Evolutionary conservation across 1,140 invertebrate genomes (phyloP).

Genomic region (Dinothrombium tinctorium): DNA sequence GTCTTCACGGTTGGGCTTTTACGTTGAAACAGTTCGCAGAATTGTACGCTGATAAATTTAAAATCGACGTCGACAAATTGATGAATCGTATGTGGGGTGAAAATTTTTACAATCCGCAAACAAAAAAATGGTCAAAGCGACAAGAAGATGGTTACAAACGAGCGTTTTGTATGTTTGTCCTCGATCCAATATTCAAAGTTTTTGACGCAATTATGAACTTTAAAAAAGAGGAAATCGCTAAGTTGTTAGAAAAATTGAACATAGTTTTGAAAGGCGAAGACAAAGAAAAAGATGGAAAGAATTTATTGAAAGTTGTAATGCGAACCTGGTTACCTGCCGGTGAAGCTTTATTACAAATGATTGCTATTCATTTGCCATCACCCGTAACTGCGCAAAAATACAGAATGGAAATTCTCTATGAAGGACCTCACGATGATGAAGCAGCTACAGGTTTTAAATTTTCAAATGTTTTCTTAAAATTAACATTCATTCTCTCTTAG

Average conservation of each 20-base stretch:
- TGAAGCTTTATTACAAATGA: constrained; percentile 98
- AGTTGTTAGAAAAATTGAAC: constrained; percentile 61
- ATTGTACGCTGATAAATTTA: constrained; percentile 97
- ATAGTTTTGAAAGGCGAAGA: constrained; percentile 83
- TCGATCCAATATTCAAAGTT: constrained; percentile 97
- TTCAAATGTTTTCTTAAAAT: too few species aligned
- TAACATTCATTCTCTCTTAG: too few species aligned
- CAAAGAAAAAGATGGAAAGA: constrained; percentile 81
- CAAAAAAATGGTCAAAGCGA: constrained; percentile 95
- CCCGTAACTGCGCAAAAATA: constrained; percentile 97
- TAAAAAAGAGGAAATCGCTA: constrained; percentile 78
- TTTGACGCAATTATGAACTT: constrained; percentile 96
- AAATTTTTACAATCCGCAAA: constrained; percentile 90
- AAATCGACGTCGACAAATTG: constrained; percentile 84
- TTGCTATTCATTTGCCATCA: constrained; percentile 95
- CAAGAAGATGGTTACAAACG: constrained; percentile 56
- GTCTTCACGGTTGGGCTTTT: constrained; percentile 97
- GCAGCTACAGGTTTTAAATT: too few species aligned
- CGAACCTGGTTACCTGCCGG: constrained; percentile 96
- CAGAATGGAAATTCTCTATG: constrained; percentile 96
- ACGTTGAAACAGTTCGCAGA: constrained; percentile 98
- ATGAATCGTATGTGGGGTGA: constrained; percentile 87
- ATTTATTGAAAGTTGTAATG: constrained; percentile 83
- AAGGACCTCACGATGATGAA: constrained; percentile 91
- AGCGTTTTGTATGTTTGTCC: constrained; percentile 93